Base-by-base conservation (phyloP, 1,140 invertebrate species). In the Portunus trituberculatus region DNA sequence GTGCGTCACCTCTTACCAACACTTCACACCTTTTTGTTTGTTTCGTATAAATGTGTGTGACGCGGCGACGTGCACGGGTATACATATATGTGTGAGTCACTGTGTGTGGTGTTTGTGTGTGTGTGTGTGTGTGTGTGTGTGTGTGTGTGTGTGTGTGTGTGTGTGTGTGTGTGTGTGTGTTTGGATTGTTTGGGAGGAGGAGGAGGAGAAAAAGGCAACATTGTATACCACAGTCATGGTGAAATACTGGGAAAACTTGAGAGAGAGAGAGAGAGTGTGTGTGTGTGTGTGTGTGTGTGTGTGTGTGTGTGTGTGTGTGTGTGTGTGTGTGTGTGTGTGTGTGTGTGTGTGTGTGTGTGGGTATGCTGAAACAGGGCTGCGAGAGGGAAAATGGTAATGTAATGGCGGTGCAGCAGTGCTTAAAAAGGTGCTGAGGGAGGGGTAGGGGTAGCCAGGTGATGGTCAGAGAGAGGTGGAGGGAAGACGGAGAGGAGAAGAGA, bases 131-230 rank as follows among this genome's bases (percentile, higher is more conserved):
- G 89, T 91, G 89, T 91, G 89, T 16, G 20, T 89, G 87, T 48
- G 89, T 52, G 89, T 52, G 90, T 91, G 48, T 67, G 48, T 91
- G 46, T 91, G 89, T 48, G 39, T 52, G 89, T 52, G 45, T 52
- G 45, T 91, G 89, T 91, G 89, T 91, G 89, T 91, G 89, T 91
- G 45, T 91, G 89, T 91, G 89, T 20, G 48, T 31, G 46, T 16
- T 46, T 31, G 31, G 25, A 29, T 32, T 32, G 20, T 14, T 12
- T 0, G 28, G 28, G 32, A 14, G 25, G 86, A 32, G 86, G 25
- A 25, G 20, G 86, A 32, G 32, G 16, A 31, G 31, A 45, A 45
- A 32, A 29, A 29, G 16, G 29, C 20, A 12, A 45, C 86, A 29
- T 88, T 32, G 45, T 25, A 25, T 28, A 29, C 28, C 25, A 39